Evolutionary conservation across 2,797 vertebrate genomes (phyloP).

Genomic region (Dicrostonyx torquatus): DNA sequence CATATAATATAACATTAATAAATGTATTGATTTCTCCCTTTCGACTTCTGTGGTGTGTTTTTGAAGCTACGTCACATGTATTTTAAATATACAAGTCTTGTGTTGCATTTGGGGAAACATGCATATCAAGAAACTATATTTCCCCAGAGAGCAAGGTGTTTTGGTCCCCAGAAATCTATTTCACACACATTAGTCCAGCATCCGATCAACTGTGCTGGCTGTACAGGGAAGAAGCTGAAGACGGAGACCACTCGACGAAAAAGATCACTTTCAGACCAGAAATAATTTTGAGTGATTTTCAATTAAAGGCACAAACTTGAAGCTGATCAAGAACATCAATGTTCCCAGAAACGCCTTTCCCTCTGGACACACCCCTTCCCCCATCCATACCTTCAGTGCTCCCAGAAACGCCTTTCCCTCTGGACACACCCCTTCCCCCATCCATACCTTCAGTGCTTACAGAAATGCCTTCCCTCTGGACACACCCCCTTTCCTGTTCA

Average conservation of each 20-base stretch:
- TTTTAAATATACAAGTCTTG: slow-evolving; percentile 55
- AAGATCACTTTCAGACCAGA: slow-evolving; percentile 57
- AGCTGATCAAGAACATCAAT: background rate
- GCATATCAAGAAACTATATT: slow-evolving; percentile 39
- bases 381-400: background rate
- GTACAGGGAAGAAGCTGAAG: slow-evolving; percentile 38
- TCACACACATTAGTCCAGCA: slow-evolving; percentile 54
- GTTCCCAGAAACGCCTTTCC: background rate
- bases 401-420: background rate
- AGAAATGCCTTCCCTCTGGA: no score
- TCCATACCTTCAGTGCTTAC: background rate
- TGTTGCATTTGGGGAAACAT: slow-evolving; percentile 33
- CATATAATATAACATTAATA: slow-evolving; percentile 52
- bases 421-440: background rate
- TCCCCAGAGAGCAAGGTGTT: slow-evolving; percentile 16
- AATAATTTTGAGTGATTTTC: slow-evolving; percentile 60
- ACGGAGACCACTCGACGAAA: background rate
- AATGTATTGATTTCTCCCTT: slow-evolving; percentile 60
- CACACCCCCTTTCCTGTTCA: no score
- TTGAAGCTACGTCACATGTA: slow-evolving; percentile 22
- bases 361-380: background rate
- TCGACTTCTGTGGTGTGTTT: slow-evolving; percentile 25
- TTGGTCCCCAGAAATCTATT: slow-evolving; percentile 63
- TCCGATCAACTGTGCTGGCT: background rate
- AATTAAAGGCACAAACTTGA: slow-evolving; percentile 63